phyloP scores from a whole-genome alignment of 2,113 vertebrate species.

The Marmota flaviventris region DNA sequence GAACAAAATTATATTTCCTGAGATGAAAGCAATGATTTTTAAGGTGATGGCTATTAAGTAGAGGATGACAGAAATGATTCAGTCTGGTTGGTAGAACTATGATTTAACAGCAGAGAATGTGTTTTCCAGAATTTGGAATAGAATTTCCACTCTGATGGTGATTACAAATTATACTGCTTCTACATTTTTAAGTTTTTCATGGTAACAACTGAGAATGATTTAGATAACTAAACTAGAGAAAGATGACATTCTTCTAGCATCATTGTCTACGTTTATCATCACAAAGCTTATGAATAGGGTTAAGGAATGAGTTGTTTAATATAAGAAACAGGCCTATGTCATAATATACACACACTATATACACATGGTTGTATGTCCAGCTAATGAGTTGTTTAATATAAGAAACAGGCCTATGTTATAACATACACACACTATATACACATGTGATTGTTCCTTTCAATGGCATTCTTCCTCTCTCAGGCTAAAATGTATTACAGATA shows the following conservation, averaged over 20 bases:
- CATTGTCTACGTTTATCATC: not conserved
- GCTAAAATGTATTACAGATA: constrained; percentile 20
- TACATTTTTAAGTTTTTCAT: not conserved
- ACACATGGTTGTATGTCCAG: not conserved
- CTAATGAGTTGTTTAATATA: not conserved
- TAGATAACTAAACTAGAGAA: not conserved
- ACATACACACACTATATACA: not conserved
- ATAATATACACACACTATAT: not conserved
- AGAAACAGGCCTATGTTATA: not conserved
- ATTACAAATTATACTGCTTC: not conserved
- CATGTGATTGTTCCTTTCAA: not conserved
- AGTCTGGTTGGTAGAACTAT: accelerated
- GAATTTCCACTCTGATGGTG: not conserved
- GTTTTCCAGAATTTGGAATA: not conserved
- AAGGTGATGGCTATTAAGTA: not conserved
- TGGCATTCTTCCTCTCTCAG: constrained; percentile 58
- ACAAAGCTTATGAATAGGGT: not conserved
- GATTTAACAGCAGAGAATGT: not conserved
- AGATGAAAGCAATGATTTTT: not conserved
- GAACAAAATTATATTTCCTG: constrained; percentile 12
- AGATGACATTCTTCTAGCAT: not conserved
- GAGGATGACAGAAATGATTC: not conserved
- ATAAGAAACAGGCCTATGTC: not conserved
- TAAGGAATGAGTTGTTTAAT: not conserved
- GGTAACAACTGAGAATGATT: not conserved